These are phyloP conservation scores for Pterophyllum scalare DNA, from an alignment of 2,113 vertebrate species.

Conservation along the genomic window DNA sequence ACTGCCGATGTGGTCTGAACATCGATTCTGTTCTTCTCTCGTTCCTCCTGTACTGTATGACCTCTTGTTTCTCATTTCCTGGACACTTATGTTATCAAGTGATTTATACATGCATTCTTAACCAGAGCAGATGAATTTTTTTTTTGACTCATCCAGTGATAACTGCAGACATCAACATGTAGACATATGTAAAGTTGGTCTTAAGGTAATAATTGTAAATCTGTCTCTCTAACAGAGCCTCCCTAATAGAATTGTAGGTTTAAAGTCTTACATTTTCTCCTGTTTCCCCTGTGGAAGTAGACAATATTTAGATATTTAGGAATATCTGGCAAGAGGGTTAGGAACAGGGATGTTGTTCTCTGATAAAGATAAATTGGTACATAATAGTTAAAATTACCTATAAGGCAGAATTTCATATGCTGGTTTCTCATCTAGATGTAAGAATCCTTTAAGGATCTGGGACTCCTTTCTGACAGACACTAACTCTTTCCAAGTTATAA, in stretches of 20 bases:
- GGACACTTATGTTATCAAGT: constrained; percentile 55
- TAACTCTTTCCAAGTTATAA: background rate
- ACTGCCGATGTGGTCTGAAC: constrained; percentile 37
- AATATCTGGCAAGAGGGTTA: no score
- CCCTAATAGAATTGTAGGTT: no score
- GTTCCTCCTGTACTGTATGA: constrained; percentile 45
- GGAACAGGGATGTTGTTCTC: no score
- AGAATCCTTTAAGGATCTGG: no score
- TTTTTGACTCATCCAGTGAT: background rate
- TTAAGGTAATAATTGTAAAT: background rate
- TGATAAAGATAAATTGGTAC: no score
- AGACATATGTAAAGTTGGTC: background rate
- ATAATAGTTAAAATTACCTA: no score
- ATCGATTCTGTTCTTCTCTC: constrained; percentile 56
- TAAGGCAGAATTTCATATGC: no score
- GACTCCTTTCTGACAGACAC: background rate
- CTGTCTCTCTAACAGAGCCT: background rate
- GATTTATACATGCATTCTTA: constrained; percentile 58
- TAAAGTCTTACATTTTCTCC: no score
- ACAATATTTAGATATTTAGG: no score
- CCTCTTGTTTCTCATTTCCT: constrained; percentile 64
- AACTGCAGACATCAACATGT: background rate
- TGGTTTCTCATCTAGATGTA: no score
- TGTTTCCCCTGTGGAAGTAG: no score
- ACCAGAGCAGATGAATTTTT: constrained; percentile 14